Evolutionary conservation across 2,888 invertebrate genomes (phyloP).

Genomic region (Homarus gammarus): DNA sequence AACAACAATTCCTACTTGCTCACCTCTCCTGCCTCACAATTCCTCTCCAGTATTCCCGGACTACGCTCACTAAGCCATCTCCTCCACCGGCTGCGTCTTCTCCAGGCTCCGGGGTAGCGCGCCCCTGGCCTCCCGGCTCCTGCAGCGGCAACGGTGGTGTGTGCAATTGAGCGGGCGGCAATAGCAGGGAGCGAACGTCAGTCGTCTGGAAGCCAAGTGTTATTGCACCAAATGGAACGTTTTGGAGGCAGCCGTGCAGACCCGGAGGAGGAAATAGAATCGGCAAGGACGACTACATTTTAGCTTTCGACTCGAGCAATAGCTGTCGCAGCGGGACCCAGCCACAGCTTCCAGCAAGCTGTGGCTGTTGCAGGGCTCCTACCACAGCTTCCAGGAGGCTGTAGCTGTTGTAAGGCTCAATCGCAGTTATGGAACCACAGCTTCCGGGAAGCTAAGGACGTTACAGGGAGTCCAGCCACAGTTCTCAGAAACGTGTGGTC

Average conservation of each 20-base stretch:
- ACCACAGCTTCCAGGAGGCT: too few species aligned
- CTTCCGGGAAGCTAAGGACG: too few species aligned
- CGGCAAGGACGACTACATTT: slow-evolving; percentile 44
- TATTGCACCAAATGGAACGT: slow-evolving; percentile 48
- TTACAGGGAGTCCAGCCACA: too few species aligned
- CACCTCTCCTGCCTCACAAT: neutral
- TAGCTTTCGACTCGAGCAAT: slow-evolving; percentile 25
- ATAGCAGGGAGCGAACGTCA: slow-evolving; percentile 35
- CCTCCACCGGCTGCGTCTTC: slow-evolving; percentile 16
- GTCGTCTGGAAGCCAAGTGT: slow-evolving; percentile 48
- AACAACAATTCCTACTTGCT: slow-evolving; percentile 1
- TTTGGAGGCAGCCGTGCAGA: slow-evolving; percentile 41
- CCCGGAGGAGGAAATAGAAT: slow-evolving; percentile 46
- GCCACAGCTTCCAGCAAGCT: neutral
- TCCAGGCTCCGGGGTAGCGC: slow-evolving; percentile 6
- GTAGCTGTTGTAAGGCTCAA: too few species aligned
- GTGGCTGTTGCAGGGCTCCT: too few species aligned
- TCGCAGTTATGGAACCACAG: too few species aligned
- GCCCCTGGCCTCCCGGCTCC: slow-evolving; percentile 17
- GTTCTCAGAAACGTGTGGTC: too few species aligned
- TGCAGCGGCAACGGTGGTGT: slow-evolving; percentile 25
- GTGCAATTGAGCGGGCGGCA: slow-evolving; percentile 53
- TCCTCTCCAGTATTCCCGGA: neutral
- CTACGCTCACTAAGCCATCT: slow-evolving; percentile 15
- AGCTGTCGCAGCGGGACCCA: neutral